Base-by-base conservation (phyloP, 1,140 invertebrate species). In the Trichonephila clavipes region DNA sequence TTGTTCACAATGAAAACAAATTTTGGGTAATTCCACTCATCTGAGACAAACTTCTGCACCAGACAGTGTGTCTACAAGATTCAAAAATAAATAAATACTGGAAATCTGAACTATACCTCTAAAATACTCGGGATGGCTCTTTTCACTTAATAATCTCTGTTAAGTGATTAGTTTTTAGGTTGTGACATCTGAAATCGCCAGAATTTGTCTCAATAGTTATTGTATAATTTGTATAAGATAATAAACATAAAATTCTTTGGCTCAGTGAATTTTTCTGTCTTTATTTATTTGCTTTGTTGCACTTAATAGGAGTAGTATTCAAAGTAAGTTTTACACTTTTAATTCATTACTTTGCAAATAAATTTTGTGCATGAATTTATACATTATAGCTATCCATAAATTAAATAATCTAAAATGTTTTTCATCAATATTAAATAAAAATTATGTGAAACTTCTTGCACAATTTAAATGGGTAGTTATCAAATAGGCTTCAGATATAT, bases 201-300 rank as follows among this genome's bases (percentile, higher is more conserved):
- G 91, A 40, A 92, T 92, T 92, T 92, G 91, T 92, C 91, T 92
- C 91, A 86, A 92, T 83, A 92, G 64, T 92, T 92, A 92, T 92
- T 92, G 91, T 92, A 92, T 92, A 92, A 83, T 92, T 92, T 92
- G 83, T 92, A 92, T 87, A 92, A 92, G 91, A 92, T 92, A 87
- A 92, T 85, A 85, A 92, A 92, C 61, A 51, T 81, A 34, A 82
- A 92, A 72, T 61, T 87, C 58, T 92, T 87, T 87, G 83, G 83
- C 83, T 92, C 91, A 85, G 59, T 92, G 88, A 81, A 61, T 89
- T n/a, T 7, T 89, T 66, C 3, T 6, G 28, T 77, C 5, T 28
- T 77, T 72, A 16, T 72, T 72, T 40, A 28, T 69, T 69, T 69
- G n/a, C 0, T 24, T 69, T 21, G 21, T 69, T 24, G n/a, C 66